Evolutionary conservation across 2,113 vertebrate species (phyloP).

Genomic region (Platysternon megacephalum): DNA sequence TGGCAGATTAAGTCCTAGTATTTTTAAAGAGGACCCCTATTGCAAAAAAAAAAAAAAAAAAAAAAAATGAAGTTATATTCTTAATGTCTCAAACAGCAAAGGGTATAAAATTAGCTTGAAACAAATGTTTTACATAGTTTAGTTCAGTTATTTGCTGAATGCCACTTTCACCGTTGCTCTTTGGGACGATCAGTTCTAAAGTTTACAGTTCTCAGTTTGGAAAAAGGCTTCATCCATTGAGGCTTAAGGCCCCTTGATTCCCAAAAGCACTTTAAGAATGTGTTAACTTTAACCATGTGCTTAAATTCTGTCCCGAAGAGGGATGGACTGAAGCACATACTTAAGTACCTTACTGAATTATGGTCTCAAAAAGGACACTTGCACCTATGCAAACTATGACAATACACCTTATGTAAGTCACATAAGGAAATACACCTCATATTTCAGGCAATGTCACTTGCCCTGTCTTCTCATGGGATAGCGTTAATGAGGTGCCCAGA

Average conservation of each 20-base stretch:
- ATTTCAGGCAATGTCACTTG: background rate
- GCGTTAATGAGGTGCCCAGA: background rate
- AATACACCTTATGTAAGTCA: background rate
- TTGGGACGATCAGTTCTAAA: background rate
- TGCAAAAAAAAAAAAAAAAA: too few species aligned
- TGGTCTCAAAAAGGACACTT: background rate
- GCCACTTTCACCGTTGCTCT: slow-evolving; percentile 10
- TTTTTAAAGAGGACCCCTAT: background rate
- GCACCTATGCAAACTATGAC: too few species aligned
- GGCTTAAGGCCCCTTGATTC: background rate
- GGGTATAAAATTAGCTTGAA: background rate
- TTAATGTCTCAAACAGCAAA: background rate
- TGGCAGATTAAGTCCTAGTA: background rate
- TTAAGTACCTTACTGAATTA: background rate
- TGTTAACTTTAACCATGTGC: background rate
- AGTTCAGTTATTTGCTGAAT: background rate
- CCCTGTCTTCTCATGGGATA: background rate
- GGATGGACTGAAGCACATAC: background rate
- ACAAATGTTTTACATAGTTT: background rate
- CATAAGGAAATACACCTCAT: background rate
- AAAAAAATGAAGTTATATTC: background rate
- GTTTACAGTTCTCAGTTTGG: background rate
- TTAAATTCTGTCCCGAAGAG: background rate
- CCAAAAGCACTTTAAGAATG: background rate
- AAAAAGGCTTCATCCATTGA: background rate